Evolutionary conservation across 2,888 invertebrate species (phyloP), one percentile per base, ranked within the genome.

Genomic region (Ptychoptera albimana): DNA sequence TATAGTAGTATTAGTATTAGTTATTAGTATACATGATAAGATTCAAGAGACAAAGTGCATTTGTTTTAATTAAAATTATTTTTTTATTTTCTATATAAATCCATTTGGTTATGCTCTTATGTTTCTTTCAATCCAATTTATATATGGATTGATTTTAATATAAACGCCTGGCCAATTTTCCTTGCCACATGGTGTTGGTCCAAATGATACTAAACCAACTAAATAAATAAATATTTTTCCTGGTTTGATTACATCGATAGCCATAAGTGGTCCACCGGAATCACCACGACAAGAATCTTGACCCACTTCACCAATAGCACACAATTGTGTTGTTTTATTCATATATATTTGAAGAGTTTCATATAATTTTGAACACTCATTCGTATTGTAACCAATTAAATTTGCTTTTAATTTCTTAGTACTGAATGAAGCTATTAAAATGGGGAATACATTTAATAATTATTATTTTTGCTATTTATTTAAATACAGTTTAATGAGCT

Each of bases 101-200:
- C n/a, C 9, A 37, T 8, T 36, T 12, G 9, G 4, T n/a, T 37
- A 37, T 2, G 7, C 14, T 36, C 35, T 46, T 8, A 64, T 48
- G 48, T 60, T 69, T 45, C 75, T 69, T 47, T 77, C 56, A 48
- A 79, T 72, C 78, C 78, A 79, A 37, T 68, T 58, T 57, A 74
- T 63, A 50, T 73, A 78, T 45, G 63, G 54, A 0, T 69, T 59
- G 1, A 75, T 61, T 45, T 67, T 67, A 0, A 76, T 77, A 56
- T 77, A 78, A 4, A 78, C 69, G 1, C 72, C 75, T 0, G 78
- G 77, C n/a, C 59, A 63, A 0, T 66, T 63, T 0, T 65, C 63
- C 2, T 64, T 52, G 0, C 72, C 74, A 50, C 75, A 75, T 2
- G 63, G 55, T 48, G 64, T 67, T 4, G 71, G 63, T 2, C 75